Percentiles rank a stretch among this genome's conserved stretches.
phyloP scores from a whole-genome alignment of 2,888 invertebrate species.

The Nezara viridula region DNA sequence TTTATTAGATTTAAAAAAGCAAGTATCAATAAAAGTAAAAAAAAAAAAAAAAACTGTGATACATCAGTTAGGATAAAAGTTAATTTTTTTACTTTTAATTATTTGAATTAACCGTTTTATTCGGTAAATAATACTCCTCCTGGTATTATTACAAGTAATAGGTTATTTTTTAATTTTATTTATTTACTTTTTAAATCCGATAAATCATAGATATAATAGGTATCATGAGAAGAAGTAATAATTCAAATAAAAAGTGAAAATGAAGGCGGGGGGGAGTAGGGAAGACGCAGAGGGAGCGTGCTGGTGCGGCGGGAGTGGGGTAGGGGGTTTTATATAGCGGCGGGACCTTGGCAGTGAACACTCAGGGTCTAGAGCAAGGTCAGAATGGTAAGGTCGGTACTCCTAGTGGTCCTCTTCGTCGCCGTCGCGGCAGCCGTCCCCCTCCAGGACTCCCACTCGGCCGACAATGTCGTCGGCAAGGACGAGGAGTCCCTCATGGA shows the following conservation, averaged over 20 bases:
- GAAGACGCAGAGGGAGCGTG: conserved; percentile 57
- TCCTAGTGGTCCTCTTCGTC: conserved; percentile 45
- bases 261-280: conserved; percentile 34
- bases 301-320: conserved; percentile 53
- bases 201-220: no score
- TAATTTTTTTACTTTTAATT: no score
- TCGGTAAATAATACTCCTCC: no score
- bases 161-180: no score
- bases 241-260: conserved; percentile 55
- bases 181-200: no score
- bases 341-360: conserved; percentile 41
- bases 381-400: conserved; percentile 45
- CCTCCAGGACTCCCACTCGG: conserved; percentile 62
- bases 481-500: conserved; percentile 80
- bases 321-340: conserved; percentile 57
- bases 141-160: no score
- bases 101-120: no score
- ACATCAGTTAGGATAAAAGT: no score
- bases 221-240: no score
- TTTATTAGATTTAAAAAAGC: no score
- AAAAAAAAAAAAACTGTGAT: no score
- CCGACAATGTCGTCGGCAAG: conserved; percentile 64
- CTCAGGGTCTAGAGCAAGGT: conserved; percentile 45
- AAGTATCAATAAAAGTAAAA: no score
- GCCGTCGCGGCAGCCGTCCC: conserved; percentile 58